These are phyloP conservation scores for Lemur catta DNA, from an alignment of 2,797 vertebrate species.

Conservation along the genomic window DNA sequence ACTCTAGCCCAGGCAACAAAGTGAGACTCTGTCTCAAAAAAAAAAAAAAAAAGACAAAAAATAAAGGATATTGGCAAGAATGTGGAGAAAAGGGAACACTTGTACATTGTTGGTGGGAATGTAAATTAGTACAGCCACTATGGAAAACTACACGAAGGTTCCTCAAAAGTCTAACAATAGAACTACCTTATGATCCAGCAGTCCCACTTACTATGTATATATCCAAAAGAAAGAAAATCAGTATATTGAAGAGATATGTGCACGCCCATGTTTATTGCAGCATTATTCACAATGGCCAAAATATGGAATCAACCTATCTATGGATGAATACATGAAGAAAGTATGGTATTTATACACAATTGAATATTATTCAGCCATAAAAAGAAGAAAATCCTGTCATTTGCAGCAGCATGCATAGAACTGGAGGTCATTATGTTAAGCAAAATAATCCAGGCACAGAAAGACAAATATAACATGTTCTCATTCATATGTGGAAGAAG, in stretches of 20 bases:
- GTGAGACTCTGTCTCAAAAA: too few relatives aligned
- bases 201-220: neutral
- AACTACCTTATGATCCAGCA: neutral
- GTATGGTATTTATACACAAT: neutral
- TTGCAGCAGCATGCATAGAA: neutral
- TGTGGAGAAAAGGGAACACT: neutral
- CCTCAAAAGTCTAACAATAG: neutral
- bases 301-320: neutral
- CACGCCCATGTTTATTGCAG: neutral
- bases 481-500: neutral
- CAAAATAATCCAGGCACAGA: neutral
- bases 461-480: neutral
- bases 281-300: neutral
- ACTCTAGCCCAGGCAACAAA: too few relatives aligned
- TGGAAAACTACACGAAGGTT: neutral
- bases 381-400: neutral
- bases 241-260: neutral
- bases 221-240: neutral
- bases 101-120: neutral
- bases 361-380: neutral
- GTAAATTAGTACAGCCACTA: neutral
- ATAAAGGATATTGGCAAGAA: neutral
- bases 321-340: neutral
- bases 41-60: too few relatives aligned
- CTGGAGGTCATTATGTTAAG: neutral